These are phyloP conservation scores for Hoplostethus atlanticus DNA, from an alignment of 2,797 vertebrate species.

Conservation along the genomic window DNA sequence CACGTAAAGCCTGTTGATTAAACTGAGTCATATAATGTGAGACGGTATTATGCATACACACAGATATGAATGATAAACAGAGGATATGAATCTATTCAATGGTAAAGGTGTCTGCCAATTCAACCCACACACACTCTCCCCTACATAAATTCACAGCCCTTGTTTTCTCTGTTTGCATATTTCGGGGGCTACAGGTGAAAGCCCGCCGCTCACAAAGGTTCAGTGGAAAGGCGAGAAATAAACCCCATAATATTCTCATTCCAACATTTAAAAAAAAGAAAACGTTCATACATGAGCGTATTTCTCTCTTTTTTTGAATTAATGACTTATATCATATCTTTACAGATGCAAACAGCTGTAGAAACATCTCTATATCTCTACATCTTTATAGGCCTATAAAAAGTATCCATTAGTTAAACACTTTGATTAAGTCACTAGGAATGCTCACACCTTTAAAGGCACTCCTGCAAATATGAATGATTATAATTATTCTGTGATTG, in stretches of 20 bases:
- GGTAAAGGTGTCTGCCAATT: conserved; percentile 35
- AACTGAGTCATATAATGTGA: conserved; percentile 77
- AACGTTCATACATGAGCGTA: not conserved
- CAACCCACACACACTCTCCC: conserved; percentile 15
- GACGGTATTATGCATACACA: conserved; percentile 74
- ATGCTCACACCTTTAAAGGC: conserved; percentile 71
- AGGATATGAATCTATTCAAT: conserved; percentile 65
- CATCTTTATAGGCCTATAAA: not conserved
- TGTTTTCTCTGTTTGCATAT: conserved; percentile 40
- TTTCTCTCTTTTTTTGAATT: not conserved
- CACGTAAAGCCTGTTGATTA: conserved; percentile 71
- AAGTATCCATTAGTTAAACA: conserved; percentile 4
- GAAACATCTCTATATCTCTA: not conserved
- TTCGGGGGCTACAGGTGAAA: conserved; percentile 25
- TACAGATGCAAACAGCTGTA: not conserved
- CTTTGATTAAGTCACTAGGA: conserved; percentile 69
- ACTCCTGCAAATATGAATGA: conserved; percentile 73
- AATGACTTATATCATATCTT: not conserved
- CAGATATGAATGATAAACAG: conserved; percentile 71
- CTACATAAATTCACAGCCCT: conserved; percentile 18
- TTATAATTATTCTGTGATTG: conserved; percentile 84
- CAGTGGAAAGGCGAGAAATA: conserved; percentile 19
- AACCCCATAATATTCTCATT: not conserved
- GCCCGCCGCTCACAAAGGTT: not conserved
- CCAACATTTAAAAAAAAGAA: conserved; percentile 5